phyloP scores from a whole-genome alignment of 2,113 vertebrate genomes.

The Gobius niger region DNA sequence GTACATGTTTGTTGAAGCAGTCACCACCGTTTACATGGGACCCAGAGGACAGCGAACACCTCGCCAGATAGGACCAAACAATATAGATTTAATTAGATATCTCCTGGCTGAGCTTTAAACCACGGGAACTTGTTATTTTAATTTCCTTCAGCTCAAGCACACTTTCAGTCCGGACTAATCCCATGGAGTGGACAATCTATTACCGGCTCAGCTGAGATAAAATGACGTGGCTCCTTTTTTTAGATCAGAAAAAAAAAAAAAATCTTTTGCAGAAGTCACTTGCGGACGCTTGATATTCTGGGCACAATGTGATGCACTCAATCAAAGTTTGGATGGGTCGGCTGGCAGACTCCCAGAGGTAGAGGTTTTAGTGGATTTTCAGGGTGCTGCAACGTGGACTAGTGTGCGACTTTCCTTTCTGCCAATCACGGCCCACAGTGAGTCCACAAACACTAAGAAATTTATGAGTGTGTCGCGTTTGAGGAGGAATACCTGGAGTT shows the following conservation, averaged over 20 bases:
- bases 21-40: constrained; percentile 36
- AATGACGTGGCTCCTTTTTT: constrained; percentile 20
- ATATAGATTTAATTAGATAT: constrained; percentile 59
- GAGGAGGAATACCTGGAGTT: constrained; percentile 37
- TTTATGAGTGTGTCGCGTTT: constrained; percentile 46
- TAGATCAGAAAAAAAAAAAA: constrained; percentile 20
- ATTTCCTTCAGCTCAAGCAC: constrained; percentile 44
- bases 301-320: constrained; percentile 57
- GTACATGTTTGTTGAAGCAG: constrained; percentile 4
- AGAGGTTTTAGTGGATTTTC: constrained; percentile 66
- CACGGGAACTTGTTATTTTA: constrained; percentile 51
- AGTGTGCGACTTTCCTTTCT: constrained; percentile 31
- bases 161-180: constrained; percentile 44
- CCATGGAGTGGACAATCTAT: constrained; percentile 42
- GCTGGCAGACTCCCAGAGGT: constrained; percentile 58
- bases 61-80: constrained; percentile 46
- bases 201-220: constrained; percentile 41
- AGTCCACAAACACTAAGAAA: constrained; percentile 50
- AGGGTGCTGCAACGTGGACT: constrained; percentile 44
- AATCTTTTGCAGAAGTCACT: constrained; percentile 28
- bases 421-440: constrained; percentile 26
- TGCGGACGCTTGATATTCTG: constrained; percentile 52
- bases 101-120: constrained; percentile 41
- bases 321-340: constrained; percentile 61
- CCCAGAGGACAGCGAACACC: constrained; percentile 34